Percentiles rank a stretch among this genome's conserved stretches.
Evolutionary conservation across 2,797 vertebrate species (phyloP).

Genomic region (Darevskia nairensis): DNA sequence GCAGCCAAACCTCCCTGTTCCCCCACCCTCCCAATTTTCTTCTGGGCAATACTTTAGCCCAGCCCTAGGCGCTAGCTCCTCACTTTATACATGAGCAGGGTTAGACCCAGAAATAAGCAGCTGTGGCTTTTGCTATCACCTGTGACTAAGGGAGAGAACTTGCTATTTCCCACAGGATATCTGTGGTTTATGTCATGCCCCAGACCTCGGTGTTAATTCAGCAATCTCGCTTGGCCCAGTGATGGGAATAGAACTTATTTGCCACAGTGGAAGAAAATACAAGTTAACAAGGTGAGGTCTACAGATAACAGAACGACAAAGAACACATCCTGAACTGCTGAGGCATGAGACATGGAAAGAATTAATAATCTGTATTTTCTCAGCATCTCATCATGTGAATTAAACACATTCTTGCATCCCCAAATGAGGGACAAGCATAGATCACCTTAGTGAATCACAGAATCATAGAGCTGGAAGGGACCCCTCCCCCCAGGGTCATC

Average conservation of each 20-base stretch:
- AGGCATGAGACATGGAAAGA: slow-evolving; percentile 33
- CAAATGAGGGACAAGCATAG: not conserved
- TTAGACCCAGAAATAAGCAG: not conserved
- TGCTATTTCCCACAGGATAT: not conserved
- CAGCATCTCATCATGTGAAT: not conserved
- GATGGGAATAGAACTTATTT: not conserved
- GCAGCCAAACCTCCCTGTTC: not conserved
- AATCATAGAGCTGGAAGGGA: too few species aligned
- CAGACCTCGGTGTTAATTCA: not conserved
- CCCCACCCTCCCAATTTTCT: not conserved
- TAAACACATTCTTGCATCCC: not conserved
- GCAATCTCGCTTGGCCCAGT: not conserved
- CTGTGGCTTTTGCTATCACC: not conserved
- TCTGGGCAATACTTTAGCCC: not conserved
- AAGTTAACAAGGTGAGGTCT: not conserved
- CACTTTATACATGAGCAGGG: not conserved
- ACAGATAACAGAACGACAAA: slow-evolving; percentile 16
- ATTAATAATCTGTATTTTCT: slow-evolving; percentile 14
- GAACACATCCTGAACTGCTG: slow-evolving; percentile 12
- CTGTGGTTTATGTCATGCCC: not conserved
- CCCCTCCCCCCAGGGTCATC: too few species aligned
- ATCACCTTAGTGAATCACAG: too few species aligned
- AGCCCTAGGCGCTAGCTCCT: too few species aligned
- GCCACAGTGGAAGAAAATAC: not conserved
- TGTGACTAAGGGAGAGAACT: not conserved